Conservation (phyloP, 92 coral and sea anemone genomes). For the Porites divaricata region DNA sequence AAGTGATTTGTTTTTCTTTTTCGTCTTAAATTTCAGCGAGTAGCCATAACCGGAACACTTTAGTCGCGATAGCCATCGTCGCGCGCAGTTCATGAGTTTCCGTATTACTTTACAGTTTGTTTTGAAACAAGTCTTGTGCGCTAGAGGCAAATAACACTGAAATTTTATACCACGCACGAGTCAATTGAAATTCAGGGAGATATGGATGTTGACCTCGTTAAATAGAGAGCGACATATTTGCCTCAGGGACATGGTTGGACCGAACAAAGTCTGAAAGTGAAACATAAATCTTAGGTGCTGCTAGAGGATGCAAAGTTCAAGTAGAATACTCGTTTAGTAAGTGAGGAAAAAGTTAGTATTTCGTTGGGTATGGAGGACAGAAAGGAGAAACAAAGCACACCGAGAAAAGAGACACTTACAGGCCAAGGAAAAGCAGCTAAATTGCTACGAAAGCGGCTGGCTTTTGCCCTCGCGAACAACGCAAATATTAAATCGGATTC, state of each 20-base stretch:
- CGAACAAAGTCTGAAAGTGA: neutral
- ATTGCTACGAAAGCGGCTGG: conserved; percentile 39
- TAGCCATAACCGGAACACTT: neutral
- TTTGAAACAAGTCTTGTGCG: neutral
- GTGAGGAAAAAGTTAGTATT: neutral
- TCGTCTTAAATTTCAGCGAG: neutral
- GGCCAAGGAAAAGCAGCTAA: conserved; percentile 56
- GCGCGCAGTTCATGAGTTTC: neutral
- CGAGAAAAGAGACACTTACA: conserved; percentile 20
- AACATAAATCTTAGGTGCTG: neutral
- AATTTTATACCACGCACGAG: neutral
- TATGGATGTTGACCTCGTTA: neutral
- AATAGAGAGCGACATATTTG: neutral
- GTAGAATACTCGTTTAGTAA: conserved; percentile 18
- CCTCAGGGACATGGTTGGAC: neutral
- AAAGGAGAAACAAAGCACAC: neutral
- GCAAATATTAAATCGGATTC: conserved; percentile 24
- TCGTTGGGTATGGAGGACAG: neutral
- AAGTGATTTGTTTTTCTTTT: neutral
- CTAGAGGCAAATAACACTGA: neutral
- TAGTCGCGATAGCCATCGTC: neutral
- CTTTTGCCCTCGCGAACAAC: conserved; percentile 54
- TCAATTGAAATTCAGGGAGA: conserved; percentile 4
- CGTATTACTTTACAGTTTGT: neutral
- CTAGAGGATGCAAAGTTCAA: neutral